Conservation (phyloP, 2,888 invertebrate species). For the Sialis fuliginosa region DNA sequence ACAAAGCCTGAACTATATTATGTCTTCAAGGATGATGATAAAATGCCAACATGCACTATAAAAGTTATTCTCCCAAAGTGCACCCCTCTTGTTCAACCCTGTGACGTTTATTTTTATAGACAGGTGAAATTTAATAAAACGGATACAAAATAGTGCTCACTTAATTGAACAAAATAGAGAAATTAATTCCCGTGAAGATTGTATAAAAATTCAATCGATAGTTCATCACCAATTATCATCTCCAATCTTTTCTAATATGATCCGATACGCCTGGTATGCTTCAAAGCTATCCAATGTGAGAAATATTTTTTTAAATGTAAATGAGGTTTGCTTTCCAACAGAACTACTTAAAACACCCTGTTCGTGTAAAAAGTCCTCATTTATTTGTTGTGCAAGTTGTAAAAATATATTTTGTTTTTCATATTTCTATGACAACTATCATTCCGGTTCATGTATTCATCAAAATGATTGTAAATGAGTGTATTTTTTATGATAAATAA, state of each 20-base stretch:
- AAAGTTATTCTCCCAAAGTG: constrained; percentile 12
- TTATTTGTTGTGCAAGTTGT: constrained; percentile 9
- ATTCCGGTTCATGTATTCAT: constrained; percentile 4
- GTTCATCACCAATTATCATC: constrained; percentile 10
- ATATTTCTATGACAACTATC: constrained; percentile 9
- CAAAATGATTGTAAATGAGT: background rate
- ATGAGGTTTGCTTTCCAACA: constrained; percentile 9
- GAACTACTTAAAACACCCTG: constrained; percentile 6
- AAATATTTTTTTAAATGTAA: constrained; percentile 9
- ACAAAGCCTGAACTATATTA: constrained; percentile 9
- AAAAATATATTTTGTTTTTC: constrained; percentile 5
- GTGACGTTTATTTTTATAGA: constrained; percentile 11
- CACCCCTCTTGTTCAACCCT: constrained; percentile 9
- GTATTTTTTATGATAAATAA: too few species aligned
- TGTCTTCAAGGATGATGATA: constrained; percentile 8
- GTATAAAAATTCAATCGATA: constrained; percentile 12
- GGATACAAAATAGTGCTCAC: constrained; percentile 8
- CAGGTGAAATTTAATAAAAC: constrained; percentile 10
- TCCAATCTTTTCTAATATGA: constrained; percentile 9
- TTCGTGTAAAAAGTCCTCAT: constrained; percentile 5
- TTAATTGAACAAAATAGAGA: constrained; percentile 8
- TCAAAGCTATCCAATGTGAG: constrained; percentile 7
- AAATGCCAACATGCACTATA: constrained; percentile 7
- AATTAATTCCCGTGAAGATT: constrained; percentile 10
- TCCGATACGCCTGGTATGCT: constrained; percentile 11